Conservation (phyloP, 2,113 vertebrate species). For the Burhinus oedicnemus region DNA sequence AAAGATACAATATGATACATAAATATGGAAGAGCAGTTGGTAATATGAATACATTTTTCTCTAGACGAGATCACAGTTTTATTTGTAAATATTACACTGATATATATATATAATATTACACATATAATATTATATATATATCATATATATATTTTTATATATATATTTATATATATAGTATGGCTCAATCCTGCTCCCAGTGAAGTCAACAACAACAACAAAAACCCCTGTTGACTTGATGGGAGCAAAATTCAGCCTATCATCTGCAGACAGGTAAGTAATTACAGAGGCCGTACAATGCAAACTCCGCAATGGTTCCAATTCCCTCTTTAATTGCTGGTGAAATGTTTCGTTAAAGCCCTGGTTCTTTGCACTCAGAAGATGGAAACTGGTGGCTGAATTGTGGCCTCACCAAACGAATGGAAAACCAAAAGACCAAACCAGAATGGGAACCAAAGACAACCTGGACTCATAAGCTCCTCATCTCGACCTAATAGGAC, state of each 20-base stretch:
- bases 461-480: conserved; percentile 8
- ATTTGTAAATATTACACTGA: conserved; percentile 84
- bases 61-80: conserved; percentile 86
- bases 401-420: conserved; percentile 27
- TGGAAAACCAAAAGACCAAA: conserved; percentile 29
- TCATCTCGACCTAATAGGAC: conserved; percentile 20
- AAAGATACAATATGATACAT: conserved; percentile 83
- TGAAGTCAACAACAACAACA: conserved; percentile 45
- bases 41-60: conserved; percentile 83
- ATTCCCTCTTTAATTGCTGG: conserved; percentile 76
- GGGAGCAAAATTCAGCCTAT: conserved; percentile 72
- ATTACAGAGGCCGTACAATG: conserved; percentile 77
- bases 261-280: conserved; percentile 76
- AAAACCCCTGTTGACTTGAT: conserved; percentile 23
- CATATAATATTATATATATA: conserved; percentile 78
- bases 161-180: conserved; percentile 78
- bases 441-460: conserved; percentile 54
- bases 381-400: conserved; percentile 52
- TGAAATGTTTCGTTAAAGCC: conserved; percentile 71
- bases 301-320: conserved; percentile 70
- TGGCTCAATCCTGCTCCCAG: conserved; percentile 57
- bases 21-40: conserved; percentile 84
- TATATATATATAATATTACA: conserved; percentile 81
- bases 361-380: conserved; percentile 68
- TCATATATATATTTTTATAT: conserved; percentile 74